Base-by-base conservation (phyloP, 2,797 vertebrate species). In the Tragopan temminckii region DNA sequence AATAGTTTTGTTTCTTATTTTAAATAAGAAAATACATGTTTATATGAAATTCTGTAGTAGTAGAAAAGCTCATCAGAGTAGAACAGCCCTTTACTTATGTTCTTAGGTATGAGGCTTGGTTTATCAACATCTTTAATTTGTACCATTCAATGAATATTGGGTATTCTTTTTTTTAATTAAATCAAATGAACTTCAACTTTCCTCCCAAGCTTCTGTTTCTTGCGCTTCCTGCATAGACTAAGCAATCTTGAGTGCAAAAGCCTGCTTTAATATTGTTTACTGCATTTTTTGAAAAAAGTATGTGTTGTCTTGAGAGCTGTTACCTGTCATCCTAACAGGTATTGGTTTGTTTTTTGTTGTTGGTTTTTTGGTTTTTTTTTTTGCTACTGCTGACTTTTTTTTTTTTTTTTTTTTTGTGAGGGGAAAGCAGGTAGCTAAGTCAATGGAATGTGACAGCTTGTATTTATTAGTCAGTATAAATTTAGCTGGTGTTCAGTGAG, bases 361-460 rank as follows among this genome's bases (percentile, higher is more conserved):
- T 40, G 9, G 36, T 24, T 8, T 25, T 27, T 14, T n/a, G n/a
- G n/a, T n/a, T 88, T 94, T 91, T 93, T 80, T 55, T 11, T 90
- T 33, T 89, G 36, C 53, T 75, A 1, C 14, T 82, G 18, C 43
- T 75, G 27, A 19, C 23, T 18, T 43, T 19, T 42, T n/a, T 66
- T 29, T 23, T 31, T 36, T 3, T 42, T 33, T 46, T 29, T 50
- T 50, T 36, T 15, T 66, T 55, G 38, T 55, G 40, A 52, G 15
- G 61, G 59, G 3, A 67, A 59, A 52, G 50, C 27, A 52, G 16
- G 50, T 31, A 17, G 50, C 15, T 52, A 52, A 52, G 50, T 52
- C 25, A n/a, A 29, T 64, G 27, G 13, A 4, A 36, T 88, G 13
- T 88, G 66, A 46, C 21, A 69, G 35, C 13, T 38, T 66, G 1